These are phyloP conservation scores for Xylocampa areola DNA, from an alignment of 2,888 invertebrate species.

Conservation along the genomic window DNA sequence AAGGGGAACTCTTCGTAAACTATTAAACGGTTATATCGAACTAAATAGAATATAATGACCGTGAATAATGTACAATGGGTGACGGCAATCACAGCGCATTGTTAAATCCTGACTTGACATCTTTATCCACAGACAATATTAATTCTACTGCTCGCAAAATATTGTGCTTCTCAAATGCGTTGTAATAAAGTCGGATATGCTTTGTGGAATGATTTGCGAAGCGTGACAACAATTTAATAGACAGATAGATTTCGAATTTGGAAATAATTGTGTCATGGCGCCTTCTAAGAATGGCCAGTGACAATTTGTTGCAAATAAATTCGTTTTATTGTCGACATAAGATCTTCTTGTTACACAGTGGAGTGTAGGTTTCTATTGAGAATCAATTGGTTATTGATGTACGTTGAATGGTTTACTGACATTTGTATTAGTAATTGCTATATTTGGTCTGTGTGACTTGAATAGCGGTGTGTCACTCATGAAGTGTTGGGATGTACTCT, in stretches of 20 bases:
- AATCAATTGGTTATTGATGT: slow-evolving; percentile 54
- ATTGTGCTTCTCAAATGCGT: slow-evolving; percentile 10
- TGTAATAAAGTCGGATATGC: slow-evolving; percentile 31
- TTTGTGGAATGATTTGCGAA: slow-evolving; percentile 1
- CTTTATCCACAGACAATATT: slow-evolving; percentile 74
- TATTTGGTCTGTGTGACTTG: slow-evolving; percentile 30
- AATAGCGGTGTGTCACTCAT: slow-evolving; percentile 29
- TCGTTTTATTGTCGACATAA: slow-evolving; percentile 59
- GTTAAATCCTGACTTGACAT: slow-evolving; percentile 84
- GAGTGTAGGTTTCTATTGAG: slow-evolving; percentile 49
- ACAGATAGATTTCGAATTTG: slow-evolving; percentile 69
- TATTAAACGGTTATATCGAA: slow-evolving; percentile 89
- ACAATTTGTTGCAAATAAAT: slow-evolving; percentile 84
- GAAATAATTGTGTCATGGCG: slow-evolving; percentile 76
- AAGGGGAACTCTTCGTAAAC: slow-evolving; percentile 82
- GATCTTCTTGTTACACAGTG: slow-evolving; percentile 47
- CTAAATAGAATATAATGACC: slow-evolving; percentile 90
- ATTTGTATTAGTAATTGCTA: slow-evolving; percentile 33
- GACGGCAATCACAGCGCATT: slow-evolving; percentile 84
- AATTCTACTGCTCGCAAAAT: slow-evolving; percentile 56
- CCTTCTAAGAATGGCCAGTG: slow-evolving; percentile 76
- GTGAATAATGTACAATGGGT: slow-evolving; percentile 85
- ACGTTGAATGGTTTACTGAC: slow-evolving; percentile 36
- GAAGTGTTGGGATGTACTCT: slow-evolving; percentile 12
- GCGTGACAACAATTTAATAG: slow-evolving; percentile 40